Base-by-base conservation (phyloP, 2,113 vertebrate species). In the Enhydra lutris region DNA sequence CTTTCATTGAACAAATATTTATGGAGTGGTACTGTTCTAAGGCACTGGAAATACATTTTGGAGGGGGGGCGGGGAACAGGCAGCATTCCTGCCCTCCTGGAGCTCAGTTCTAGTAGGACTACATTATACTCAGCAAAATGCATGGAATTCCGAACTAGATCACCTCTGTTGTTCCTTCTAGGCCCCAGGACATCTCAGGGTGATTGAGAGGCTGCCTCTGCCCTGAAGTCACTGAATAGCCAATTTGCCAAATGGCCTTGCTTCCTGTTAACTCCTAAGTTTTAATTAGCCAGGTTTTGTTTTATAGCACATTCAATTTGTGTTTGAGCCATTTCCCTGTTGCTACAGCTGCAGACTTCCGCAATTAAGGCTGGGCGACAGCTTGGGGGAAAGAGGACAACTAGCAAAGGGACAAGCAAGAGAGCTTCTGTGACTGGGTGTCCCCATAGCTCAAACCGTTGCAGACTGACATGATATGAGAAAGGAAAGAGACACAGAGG, bases 101-200 rank as follows among this genome's bases (percentile, higher is more conserved):
- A 57, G 57, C 36, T 76, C 52, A 29, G 63, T 50, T 81, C 73
- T 50, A 47, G 61, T 15, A 63, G 63, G 52, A 14, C 18, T 39
- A 18, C 42, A 42, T 39, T 10, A 52, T 36, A n/a, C 31, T 29
- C 55, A 17, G 71, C 39, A 69, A 59, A 59, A 39, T 0, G 1
- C 0, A 0, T 8, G 6, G 24, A 3, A 6, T 50, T 67, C 63
- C 3, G 24, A 7, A 21, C 39, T 71, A 10, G 34, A 4, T 23
- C 9, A 39, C 8, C 34, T 14, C 65, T 26, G 1, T 13, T 24
- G 55, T 42, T 26, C 10, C 42, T 74, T 74, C 34, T 39, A 74
- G 71, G 6, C 39, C 73, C 42, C 26, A 11, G 29, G 29, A 34
- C 24, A 36, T 20, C 50, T 67, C 57, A 0, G 2, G 47, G 63